Percentiles rank a stretch among this genome's conserved stretches.
phyloP scores from a whole-genome alignment of 2,888 invertebrate species.

The Sarcophaga variegata region DNA sequence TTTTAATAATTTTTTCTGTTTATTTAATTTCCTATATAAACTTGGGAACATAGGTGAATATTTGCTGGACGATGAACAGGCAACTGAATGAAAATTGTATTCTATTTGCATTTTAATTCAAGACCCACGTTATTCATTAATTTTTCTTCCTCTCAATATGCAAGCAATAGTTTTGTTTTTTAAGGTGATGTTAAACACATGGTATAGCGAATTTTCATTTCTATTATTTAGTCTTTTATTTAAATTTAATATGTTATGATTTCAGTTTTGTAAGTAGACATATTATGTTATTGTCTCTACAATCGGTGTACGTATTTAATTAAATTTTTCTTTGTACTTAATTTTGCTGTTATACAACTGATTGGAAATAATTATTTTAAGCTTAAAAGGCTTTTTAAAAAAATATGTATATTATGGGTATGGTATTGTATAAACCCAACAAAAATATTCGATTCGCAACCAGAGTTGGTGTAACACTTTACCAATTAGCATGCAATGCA shows the following conservation, averaged over 20 bases:
- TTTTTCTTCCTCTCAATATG: no score
- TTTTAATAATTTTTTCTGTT: constrained; percentile 16
- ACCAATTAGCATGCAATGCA: no score
- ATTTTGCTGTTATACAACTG: no score
- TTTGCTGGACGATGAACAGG: constrained; percentile 40
- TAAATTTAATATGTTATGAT: constrained; percentile 9
- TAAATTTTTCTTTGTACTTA: no score
- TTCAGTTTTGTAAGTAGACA: neutral
- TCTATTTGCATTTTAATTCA: constrained; percentile 11
- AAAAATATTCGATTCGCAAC: no score
- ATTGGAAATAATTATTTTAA: no score
- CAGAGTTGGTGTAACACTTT: no score
- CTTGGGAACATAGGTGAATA: constrained; percentile 35
- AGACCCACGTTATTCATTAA: neutral
- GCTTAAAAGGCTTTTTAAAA: no score
- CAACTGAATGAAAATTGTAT: constrained; percentile 29
- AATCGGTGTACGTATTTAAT: neutral
- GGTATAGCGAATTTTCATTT: constrained; percentile 15
- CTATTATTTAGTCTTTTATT: constrained; percentile 8
- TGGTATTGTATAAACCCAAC: no score
- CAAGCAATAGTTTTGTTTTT: no score
- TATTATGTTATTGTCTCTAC: neutral
- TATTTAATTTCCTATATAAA: constrained; percentile 34
- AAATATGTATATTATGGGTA: no score
- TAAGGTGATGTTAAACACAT: neutral